Evolutionary conservation across 2,888 invertebrate species (phyloP).

Genomic region (Drosophila limbata): DNA sequence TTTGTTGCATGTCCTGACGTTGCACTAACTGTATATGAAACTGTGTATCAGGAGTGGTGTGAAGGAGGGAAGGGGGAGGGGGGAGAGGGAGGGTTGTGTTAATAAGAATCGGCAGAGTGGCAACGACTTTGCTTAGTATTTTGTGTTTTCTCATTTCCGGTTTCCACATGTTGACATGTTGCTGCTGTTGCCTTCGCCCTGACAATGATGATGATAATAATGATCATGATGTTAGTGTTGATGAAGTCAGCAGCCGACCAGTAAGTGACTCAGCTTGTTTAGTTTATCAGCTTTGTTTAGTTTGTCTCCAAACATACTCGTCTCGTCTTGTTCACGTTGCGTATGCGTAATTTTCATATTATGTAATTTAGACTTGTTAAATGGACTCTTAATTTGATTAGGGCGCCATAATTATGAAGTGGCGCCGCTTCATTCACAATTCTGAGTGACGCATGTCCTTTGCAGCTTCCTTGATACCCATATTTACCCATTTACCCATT

Average conservation of each 20-base stretch:
- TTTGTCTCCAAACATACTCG: conserved; percentile 16
- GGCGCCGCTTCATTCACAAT: conserved; percentile 39
- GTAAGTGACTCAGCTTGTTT: conserved; percentile 61
- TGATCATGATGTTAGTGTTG: conserved; percentile 45
- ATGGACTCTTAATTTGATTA: conserved; percentile 79
- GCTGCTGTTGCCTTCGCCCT: conserved; percentile 44
- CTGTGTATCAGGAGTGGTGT: neutral
- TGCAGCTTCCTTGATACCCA: conserved; percentile 59
- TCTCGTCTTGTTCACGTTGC: conserved; percentile 53
- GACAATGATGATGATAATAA: conserved; percentile 17
- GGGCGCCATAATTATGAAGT: conserved; percentile 70
- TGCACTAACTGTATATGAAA: conserved; percentile 19
- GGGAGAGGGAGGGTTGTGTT: conserved; percentile 51
- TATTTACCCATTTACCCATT: conserved; percentile 41
- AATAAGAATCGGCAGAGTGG: conserved; percentile 74
- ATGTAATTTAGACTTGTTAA: conserved; percentile 77
- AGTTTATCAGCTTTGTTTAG: conserved; percentile 67
- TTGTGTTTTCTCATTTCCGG: conserved; percentile 82
- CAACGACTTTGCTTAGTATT: conserved; percentile 76
- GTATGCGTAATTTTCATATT: conserved; percentile 80
- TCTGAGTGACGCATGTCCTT: conserved; percentile 61
- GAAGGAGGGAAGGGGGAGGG: conserved; percentile 7
- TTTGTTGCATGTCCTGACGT: conserved; percentile 37
- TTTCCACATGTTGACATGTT: conserved; percentile 77
- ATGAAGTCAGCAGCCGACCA: conserved; percentile 57